Percentiles rank a stretch among this genome's conserved stretches.
Conservation (phyloP, 2,113 vertebrate genomes). For the Oplegnathus fasciatus region DNA sequence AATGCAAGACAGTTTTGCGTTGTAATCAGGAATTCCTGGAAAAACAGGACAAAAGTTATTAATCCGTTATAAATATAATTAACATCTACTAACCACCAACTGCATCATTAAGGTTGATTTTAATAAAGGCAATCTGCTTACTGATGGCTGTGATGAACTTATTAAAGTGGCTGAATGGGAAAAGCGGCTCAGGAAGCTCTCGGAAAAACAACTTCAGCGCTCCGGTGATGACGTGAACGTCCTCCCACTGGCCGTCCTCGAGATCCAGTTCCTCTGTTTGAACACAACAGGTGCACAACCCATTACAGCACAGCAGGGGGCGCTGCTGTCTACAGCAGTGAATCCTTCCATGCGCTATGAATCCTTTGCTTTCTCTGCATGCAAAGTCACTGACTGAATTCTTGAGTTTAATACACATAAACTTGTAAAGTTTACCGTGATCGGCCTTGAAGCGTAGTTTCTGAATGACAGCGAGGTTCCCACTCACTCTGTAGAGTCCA, state of each 20-base stretch:
- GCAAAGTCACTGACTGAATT: too few relatives aligned
- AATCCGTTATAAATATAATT: background rate
- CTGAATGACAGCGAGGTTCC: slow-evolving; percentile 95
- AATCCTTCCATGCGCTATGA: too few relatives aligned
- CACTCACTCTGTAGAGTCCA: slow-evolving; percentile 94
- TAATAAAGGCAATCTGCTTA: slow-evolving; percentile 47
- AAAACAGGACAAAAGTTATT: background rate
- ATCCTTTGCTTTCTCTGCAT: background rate
- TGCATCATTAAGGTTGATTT: background rate
- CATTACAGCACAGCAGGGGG: slow-evolving; percentile 57
- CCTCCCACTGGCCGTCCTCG: slow-evolving; percentile 93
- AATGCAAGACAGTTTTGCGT: slow-evolving; percentile 78
- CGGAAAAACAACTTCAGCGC: slow-evolving; percentile 95
- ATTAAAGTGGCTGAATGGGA: slow-evolving; percentile 91
- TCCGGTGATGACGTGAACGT: slow-evolving; percentile 94
- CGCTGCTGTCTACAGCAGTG: slow-evolving; percentile 11
- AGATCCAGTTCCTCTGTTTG: slow-evolving; percentile 91
- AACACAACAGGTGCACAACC: slow-evolving; percentile 23
- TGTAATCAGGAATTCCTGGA: slow-evolving; percentile 87
- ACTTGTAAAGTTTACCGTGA: slow-evolving; percentile 84
- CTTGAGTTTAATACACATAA: background rate
- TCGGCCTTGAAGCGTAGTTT: slow-evolving; percentile 95
- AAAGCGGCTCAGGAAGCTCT: slow-evolving; percentile 92
- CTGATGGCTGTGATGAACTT: slow-evolving; percentile 89
- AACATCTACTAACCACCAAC: background rate